Evolutionary conservation across 2,113 vertebrate species (phyloP).

Genomic region (Trogon surrucura): DNA sequence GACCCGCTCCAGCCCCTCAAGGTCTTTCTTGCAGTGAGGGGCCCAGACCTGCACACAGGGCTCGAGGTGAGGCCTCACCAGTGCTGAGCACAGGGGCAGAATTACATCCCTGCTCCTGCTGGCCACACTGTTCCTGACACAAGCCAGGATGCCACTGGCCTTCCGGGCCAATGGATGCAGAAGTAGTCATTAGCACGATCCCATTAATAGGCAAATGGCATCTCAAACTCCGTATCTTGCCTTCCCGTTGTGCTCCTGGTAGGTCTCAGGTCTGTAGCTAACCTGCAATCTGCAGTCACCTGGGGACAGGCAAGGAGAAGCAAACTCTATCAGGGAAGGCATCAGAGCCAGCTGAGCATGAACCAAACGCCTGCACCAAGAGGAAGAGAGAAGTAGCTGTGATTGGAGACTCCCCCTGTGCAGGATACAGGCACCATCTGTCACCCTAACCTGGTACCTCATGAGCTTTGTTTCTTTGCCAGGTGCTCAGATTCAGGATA

Average conservation of each 20-base stretch:
- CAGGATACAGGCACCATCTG: neutral
- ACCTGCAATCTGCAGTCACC: neutral
- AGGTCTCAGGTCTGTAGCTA: neutral
- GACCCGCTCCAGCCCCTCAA: too few relatives aligned
- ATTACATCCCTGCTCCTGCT: too few relatives aligned
- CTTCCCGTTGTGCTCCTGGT: neutral
- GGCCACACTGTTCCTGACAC: too few relatives aligned
- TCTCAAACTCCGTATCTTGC: neutral
- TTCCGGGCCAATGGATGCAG: neutral
- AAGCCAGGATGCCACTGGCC: too few relatives aligned
- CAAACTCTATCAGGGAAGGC: neutral
- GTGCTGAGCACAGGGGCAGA: too few relatives aligned
- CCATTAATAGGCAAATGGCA: neutral
- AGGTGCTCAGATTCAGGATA: neutral
- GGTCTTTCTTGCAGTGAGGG: too few relatives aligned
- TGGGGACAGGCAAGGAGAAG: neutral
- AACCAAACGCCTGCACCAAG: neutral
- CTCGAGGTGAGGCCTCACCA: too few relatives aligned
- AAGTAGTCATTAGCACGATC: neutral
- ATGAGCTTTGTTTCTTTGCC: neutral
- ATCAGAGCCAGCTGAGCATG: neutral
- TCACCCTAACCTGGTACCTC: neutral
- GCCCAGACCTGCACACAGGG: too few relatives aligned
- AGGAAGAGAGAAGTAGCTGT: accelerated
- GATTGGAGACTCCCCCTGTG: neutral